Percentiles rank a stretch among this genome's conserved stretches.
Evolutionary conservation across 92 coral and sea anemone species (phyloP).

Genomic region (Montipora capitata): DNA sequence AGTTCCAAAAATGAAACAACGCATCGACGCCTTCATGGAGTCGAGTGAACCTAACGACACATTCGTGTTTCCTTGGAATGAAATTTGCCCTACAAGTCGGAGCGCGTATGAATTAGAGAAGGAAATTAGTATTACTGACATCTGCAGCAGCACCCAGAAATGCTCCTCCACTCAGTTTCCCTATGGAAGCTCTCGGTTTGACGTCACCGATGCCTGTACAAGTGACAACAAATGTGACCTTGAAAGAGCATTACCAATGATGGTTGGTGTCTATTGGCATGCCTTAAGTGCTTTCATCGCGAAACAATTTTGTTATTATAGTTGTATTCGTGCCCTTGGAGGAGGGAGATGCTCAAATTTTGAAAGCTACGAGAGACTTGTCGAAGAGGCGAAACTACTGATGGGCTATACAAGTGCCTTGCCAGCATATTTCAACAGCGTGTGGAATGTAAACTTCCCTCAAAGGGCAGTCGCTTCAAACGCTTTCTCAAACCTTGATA

Average conservation of each 20-base stretch:
- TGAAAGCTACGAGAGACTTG: not conserved
- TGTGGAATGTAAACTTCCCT: slow-evolving; percentile 18
- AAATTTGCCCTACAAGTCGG: too few relatives aligned
- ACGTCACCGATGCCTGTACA: slow-evolving; percentile 41
- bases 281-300: slow-evolving; percentile 44
- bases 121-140: too few relatives aligned
- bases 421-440: slow-evolving; percentile 4
- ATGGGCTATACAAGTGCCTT: slow-evolving; percentile 43
- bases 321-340: not conserved
- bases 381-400: not conserved
- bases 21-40: too few relatives aligned
- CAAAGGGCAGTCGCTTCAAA: slow-evolving; percentile 7
- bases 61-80: too few relatives aligned
- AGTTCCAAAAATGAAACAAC: too few relatives aligned
- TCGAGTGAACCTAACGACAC: too few relatives aligned
- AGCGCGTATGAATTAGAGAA: too few relatives aligned
- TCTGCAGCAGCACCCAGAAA: not conserved
- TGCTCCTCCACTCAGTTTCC: not conserved
- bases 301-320: slow-evolving; percentile 43
- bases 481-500: slow-evolving; percentile 29
- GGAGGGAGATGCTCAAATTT: not conserved
- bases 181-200: slow-evolving; percentile 18
- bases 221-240: slow-evolving; percentile 45
- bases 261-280: slow-evolving; percentile 69
- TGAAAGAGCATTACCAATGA: not conserved